Evolutionary conservation across 2,888 invertebrate species (phyloP), one percentile per base, ranked within the genome.

Genomic region (Tiphia femorata): DNA sequence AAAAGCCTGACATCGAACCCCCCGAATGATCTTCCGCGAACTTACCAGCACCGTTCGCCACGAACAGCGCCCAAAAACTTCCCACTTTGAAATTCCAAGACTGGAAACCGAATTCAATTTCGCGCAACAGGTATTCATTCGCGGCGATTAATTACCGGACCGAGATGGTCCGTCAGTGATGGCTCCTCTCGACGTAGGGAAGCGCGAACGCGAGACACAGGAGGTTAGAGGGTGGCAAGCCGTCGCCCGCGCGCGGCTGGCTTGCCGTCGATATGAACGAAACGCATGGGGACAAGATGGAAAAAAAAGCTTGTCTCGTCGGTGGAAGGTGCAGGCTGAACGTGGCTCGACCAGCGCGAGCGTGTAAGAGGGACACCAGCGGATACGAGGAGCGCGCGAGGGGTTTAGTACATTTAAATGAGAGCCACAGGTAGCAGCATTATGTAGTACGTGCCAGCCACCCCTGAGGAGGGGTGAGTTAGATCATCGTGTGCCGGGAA

Each of bases 341-440:
- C 27, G 44, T 30, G 47, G 52, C 38, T 29, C 29, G 29, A 12
- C 2, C 12, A 12, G n/a, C n/a, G n/a, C n/a, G n/a, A n/a, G 10
- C 3, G 7, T 30, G 12, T 2, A 33, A 33, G 33, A 33, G 33
- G n/a, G 48, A 54, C 48, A 46, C 46, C 50, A 53, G 43, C 41
- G 54, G 46, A 43, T 51, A 62, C 42, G 67, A 62, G 41, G 61
- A 49, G 58, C 60, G 62, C 46, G 54, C 62, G 58, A 53, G 69
- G 73, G 72, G 73, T 79, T 78, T 78, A 71, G 73, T 79, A 76
- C 77, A 81, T 80, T 80, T 75, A 78, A 81, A 81, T 80, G 73
- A 77, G 76, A 81, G 80, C 79, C 75, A 81, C 78, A 79, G 79
- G 79, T 79, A 80, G 79, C 77, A 74, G 72, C 71, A 77, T 78